A percentile compares a stretch with the other conserved stretches of the same genome.
phyloP scores from a whole-genome alignment of 2,888 invertebrate species.

The Halictus ligatus region DNA sequence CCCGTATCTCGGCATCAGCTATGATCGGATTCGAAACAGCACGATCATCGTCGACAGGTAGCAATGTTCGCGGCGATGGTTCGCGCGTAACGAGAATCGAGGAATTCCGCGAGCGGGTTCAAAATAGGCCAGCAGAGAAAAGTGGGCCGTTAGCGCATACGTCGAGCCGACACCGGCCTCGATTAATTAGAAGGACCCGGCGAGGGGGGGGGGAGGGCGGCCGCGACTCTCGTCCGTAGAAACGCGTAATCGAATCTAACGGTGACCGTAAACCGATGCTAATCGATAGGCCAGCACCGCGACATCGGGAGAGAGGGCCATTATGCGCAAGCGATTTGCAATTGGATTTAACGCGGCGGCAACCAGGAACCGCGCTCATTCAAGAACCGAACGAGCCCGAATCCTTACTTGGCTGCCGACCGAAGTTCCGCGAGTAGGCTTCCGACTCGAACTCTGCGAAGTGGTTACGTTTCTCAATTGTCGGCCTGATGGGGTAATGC shows the following conservation, averaged over 20 bases:
- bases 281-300: slow-evolving; percentile 69
- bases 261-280: slow-evolving; percentile 70
- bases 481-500: not conserved
- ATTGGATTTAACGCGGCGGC: slow-evolving; percentile 57
- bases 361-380: slow-evolving; percentile 13
- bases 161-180: slow-evolving; percentile 38
- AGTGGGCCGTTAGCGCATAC: slow-evolving; percentile 45
- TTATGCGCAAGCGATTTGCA: slow-evolving; percentile 69
- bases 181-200: slow-evolving; percentile 57
- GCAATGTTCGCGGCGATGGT: not conserved
- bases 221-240: slow-evolving; percentile 27
- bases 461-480: not conserved
- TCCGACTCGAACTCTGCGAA: not conserved
- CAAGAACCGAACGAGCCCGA: not conserved
- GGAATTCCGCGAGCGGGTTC: not conserved
- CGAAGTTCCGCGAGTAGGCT: not conserved
- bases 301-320: slow-evolving; percentile 47
- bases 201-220: not conserved
- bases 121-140: slow-evolving; percentile 43
- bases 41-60: slow-evolving; percentile 8
- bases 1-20: not conserved
- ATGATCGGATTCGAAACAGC: not conserved
- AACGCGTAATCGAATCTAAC: slow-evolving; percentile 68
- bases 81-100: not conserved
- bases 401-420: not conserved